These are phyloP conservation scores for Rhynchophorus ferrugineus DNA, from an alignment of 1,140 invertebrate genomes.

Conservation along the genomic window DNA sequence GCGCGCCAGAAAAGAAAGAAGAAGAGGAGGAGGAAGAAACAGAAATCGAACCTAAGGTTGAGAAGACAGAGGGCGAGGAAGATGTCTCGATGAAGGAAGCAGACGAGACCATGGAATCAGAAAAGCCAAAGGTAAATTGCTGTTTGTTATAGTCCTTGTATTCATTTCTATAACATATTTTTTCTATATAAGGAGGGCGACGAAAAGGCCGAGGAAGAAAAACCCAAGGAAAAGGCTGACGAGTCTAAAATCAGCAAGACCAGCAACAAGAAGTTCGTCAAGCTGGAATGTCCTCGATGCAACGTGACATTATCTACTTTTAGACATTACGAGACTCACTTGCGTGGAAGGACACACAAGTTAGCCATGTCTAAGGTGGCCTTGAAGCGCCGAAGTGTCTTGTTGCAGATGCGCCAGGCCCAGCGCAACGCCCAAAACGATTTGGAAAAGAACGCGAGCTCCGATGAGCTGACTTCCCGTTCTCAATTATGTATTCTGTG, in stretches of 20 bases:
- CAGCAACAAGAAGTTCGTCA: constrained; percentile 52
- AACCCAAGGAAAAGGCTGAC: constrained; percentile 40
- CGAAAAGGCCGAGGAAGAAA: constrained; percentile 36
- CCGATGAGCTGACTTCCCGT: constrained; percentile 52
- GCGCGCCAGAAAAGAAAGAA: background rate
- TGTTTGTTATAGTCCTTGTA: background rate
- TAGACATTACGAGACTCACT: constrained; percentile 62
- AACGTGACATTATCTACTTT: constrained; percentile 63
- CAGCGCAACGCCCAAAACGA: constrained; percentile 65
- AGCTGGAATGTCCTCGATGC: constrained; percentile 67
- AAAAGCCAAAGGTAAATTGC: background rate
- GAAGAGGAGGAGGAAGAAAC: background rate
- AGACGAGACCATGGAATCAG: background rate
- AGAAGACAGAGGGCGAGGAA: background rate
- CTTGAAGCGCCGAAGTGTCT: constrained; percentile 58
- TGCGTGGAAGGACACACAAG: constrained; percentile 53
- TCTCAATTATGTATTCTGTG: constrained; percentile 69
- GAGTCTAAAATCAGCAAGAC: constrained; percentile 44
- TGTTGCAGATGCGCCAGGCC: constrained; percentile 61
- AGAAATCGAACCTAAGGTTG: background rate
- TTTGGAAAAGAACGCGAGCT: constrained; percentile 59
- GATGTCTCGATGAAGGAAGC: background rate
- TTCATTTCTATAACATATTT: constrained; percentile 1
- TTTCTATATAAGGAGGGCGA: constrained; percentile 16
- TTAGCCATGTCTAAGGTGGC: constrained; percentile 63